These are phyloP conservation scores for Pteronura brasiliensis DNA, from an alignment of 2,113 vertebrate genomes.

Conservation along the genomic window DNA sequence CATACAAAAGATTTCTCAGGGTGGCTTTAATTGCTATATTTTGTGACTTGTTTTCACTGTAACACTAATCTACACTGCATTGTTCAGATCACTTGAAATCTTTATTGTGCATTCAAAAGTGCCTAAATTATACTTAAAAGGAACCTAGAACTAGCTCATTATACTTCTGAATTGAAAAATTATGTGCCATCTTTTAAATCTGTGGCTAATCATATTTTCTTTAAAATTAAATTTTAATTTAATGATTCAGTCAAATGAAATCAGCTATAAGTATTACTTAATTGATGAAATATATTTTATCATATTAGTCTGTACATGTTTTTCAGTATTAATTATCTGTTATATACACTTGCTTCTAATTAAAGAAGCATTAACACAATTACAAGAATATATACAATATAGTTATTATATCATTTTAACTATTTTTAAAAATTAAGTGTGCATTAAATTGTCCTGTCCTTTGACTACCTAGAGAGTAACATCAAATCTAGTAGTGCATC, in stretches of 20 bases:
- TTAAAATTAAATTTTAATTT: constrained; percentile 32
- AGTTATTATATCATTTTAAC: not conserved
- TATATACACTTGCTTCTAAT: not conserved
- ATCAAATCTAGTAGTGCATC: not conserved
- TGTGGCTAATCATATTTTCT: constrained; percentile 5
- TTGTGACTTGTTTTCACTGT: not conserved
- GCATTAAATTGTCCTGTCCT: not conserved
- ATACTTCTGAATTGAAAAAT: not conserved
- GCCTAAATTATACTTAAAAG: not conserved
- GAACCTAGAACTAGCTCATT: not conserved
- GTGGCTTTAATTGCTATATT: not conserved
- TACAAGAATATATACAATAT: not conserved
- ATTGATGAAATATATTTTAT: not conserved
- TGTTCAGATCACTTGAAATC: not conserved
- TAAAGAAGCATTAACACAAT: not conserved
- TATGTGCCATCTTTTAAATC: not conserved
- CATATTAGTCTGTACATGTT: not conserved
- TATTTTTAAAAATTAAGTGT: not conserved
- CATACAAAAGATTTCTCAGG: not conserved
- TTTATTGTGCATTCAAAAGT: not conserved
- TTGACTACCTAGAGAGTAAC: not conserved
- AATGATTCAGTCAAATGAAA: not conserved
- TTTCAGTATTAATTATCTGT: not conserved
- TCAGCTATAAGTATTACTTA: not conserved
- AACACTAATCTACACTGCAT: not conserved